Base-by-base conservation (phyloP, 2,113 vertebrate species). In the Hemichromis elongatus region DNA sequence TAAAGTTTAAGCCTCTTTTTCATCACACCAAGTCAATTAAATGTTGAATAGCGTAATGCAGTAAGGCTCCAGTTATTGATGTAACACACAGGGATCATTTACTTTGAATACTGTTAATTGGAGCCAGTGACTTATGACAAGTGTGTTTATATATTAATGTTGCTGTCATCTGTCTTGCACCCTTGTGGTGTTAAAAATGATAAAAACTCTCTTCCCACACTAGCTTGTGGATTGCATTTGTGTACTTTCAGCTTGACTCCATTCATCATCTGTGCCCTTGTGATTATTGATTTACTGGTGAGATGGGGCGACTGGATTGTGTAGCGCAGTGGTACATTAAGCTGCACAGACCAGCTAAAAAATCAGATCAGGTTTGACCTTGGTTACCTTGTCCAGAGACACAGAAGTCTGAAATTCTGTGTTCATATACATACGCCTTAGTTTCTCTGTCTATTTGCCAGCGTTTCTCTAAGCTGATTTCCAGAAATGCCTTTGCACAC, bases 201-300 rank as follows among this genome's bases (percentile, higher is more conserved):
- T 19, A 18, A 75, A 75, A 75, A 75, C 9, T 73, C 24, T 37
- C 35, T 86, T 55, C 37, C 21, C 7, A 26, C 47, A 26, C 24
- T 28, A 28, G 81, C 68, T 47, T 83, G 26, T 82, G 13, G n/a
- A 30, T 45, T 77, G 47, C 35, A 56, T 50, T 80, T 37, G 19
- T 68, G 47, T 42, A 45, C 26, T 77, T 79, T 81, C 30, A 33
- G 16, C 42, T 81, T 54, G 5, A 37, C 50, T 80, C 57, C 83
- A 84, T 91, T 87, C 55, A 79, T 92, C 81, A 82, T 73, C 63
- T 4, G 55, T 21, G 11, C 57, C 45, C 83, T 81, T 2, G 13
- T 9, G 18, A 40, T 53, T 86, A 86, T 91, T 84, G 91, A 93
- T 93, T 80, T 13, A 10, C 19, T 77, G 6, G 26, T 47, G 14